Evolutionary conservation across 1,140 invertebrate species (phyloP), one percentile per base, ranked within the genome.

Genomic region (Pogonognathellus flavescens): DNA sequence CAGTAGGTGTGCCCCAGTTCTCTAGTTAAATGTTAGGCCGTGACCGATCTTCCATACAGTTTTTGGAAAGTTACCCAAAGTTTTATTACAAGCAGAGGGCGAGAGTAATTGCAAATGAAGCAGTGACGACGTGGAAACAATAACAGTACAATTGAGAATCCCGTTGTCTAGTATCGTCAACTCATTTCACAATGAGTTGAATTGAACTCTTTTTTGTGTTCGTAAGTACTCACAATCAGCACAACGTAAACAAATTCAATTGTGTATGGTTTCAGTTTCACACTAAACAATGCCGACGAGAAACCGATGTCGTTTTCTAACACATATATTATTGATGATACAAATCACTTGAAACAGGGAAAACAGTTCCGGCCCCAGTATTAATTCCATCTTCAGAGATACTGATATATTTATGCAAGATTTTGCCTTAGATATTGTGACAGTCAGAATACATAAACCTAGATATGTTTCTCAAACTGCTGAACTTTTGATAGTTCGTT

Each of bases 61-160:
- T 81, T 81, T 81, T 81, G 80, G 80, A 81, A 81, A 81, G 50
- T 25, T 81, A 53, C 80, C 80, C 80, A 81, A 55, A 31, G 22
- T 81, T 81, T 81, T 81, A 81, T 81, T 81, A 52, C 80, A 25
- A 55, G 52, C 80, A 81, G 50, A 10, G 80, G 52, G 50, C n/a
- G 80, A 59, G 80, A 59, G 18, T 55, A 20, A 81, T 81, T 81
- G 52, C 80, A 81, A 53, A 55, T 81, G 50, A 50, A 76, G 41
- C 1, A 50, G 70, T 76, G 70, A 49, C 31, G 70, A 76, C 70
- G 25, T 76, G 25, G 10, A 66, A 72, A 76, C 70, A 76, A 76
- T 76, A 76, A 76, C 31, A 76, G 53, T 57, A 76, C 70, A 49
- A 76, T 9, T 25, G 16, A 76, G 16, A 50, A 49, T 31, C 25